phyloP scores from a whole-genome alignment of 2,113 vertebrate genomes.

The Tychaedon coryphoeus region DNA sequence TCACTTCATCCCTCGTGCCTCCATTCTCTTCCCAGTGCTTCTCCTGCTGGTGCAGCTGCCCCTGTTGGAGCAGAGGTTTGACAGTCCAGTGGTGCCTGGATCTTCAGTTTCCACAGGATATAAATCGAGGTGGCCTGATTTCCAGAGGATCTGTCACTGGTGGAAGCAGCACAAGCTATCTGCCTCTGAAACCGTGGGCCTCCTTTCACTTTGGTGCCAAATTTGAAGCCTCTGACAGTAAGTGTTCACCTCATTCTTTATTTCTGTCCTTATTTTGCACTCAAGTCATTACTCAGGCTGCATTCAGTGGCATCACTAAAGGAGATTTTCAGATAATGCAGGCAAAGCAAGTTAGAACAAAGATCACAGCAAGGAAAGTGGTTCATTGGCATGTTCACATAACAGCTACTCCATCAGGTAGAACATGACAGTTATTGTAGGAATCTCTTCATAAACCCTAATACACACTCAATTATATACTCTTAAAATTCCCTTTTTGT shows the following conservation, averaged over 20 bases:
- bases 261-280: slow-evolving; percentile 30
- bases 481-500: slow-evolving; percentile 65
- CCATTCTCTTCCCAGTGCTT: not conserved
- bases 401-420: slow-evolving; percentile 59
- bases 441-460: slow-evolving; percentile 64
- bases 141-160: not conserved
- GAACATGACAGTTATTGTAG: slow-evolving; percentile 65
- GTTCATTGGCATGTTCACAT: slow-evolving; percentile 46
- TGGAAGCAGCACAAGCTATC: not conserved
- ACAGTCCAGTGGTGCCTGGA: not conserved
- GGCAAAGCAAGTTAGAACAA: slow-evolving; percentile 46
- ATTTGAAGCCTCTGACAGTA: slow-evolving; percentile 17
- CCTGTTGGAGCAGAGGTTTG: not conserved
- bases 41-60: not conserved
- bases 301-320: slow-evolving; percentile 16
- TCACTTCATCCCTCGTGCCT: not conserved
- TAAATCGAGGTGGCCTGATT: not conserved
- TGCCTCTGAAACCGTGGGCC: not conserved
- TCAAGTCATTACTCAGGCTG: slow-evolving; percentile 40
- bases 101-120: not conserved
- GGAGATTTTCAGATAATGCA: slow-evolving; percentile 45
- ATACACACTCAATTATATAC: slow-evolving; percentile 68
- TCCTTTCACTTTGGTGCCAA: not conserved
- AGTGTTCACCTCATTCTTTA: slow-evolving; percentile 19
- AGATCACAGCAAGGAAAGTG: slow-evolving; percentile 41